Evolutionary conservation across 1,140 invertebrate species (phyloP), one percentile per base, ranked within the genome.

Genomic region (Solen grandis): DNA sequence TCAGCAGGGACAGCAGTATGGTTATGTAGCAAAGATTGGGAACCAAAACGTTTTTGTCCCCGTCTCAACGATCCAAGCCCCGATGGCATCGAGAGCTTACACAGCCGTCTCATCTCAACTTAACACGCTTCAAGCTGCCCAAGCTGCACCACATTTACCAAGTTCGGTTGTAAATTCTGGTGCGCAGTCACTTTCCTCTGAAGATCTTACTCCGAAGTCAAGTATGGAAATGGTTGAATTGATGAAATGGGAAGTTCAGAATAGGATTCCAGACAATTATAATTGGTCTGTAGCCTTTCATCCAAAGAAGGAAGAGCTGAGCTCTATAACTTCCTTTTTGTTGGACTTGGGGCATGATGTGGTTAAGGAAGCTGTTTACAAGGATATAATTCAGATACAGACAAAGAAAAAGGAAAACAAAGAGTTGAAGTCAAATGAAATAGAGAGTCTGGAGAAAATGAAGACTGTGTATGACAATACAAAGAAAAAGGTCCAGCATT

Each of bases 351-450:
- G 98, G 10, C 94, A 97, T 63, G 97, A 96, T 91, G 93, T 98
- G 74, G 97, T 98, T 1, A 97, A 98, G 91, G 97, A 99, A 91
- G 96, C 95, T 91, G 97, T 98, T 8, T 97, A 99, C 93, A 95
- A 95, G 38, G 97, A 99, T 94, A 93, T 98, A 62, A 92, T 98
- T 57, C 95, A 96, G 76, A 95, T 96, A 84, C 96, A 98, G 88
- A 97, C 96, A 86, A 94, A 96, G 55, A 97, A 97, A 91, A 87
- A 92, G 16, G 88, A 92, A 33, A 90, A 94, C 94, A 62, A 94
- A 93, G 69, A 95, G 94, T 81, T 95, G 94, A 83, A 94, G 94
- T 88, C 96, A 95, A 36, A 93, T 96, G 81, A 96, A 95, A 86
- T 97, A 95, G 89, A 97, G 96, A 92, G 89, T 83, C 93, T 97